Evolutionary conservation across 2,113 vertebrate genomes (phyloP), one percentile per base, ranked within the genome.

Genomic region (Leptodactylus fuscus): DNA sequence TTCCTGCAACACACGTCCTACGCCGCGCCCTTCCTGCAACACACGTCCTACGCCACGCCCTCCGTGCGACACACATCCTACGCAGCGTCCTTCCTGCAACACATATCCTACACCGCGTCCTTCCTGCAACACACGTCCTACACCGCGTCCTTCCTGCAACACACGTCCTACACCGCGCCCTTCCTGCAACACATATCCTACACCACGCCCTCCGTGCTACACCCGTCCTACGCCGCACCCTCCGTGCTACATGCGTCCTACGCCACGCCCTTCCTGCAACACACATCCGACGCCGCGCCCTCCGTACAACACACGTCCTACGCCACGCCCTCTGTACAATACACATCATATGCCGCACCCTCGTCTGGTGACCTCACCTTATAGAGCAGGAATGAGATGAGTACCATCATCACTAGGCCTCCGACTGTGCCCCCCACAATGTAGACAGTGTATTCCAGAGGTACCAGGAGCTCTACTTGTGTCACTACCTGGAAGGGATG

Each of bases 391-490:
- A 55, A 9, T 6, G 15, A 55, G 48, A 80, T 22, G n/a, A 79
- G 7, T 0, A 58, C 11, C 8, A 85, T 27, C 12, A 58, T 0
- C 22, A 85, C 1, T 1, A 38, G 8, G 16, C 83, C 83, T 20
- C 62, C 83, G 0, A 9, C 62, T 1, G 34, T n/a, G n/a, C 83
- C 29, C 9, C 46, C 75, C 8, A 10, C 49, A 6, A 71, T 71
- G 27, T 55, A 71, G 4, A 18, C 5, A 1, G 32, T 4, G 18
- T 80, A 29, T 5, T 79, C 79, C 3, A 76, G 83, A 1, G 7
- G 5, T 1, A 80, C 75, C 34, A 85, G 29, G n/a, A 85, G 48
- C 15, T 80, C 48, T n/a, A 85, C 83, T 7, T 67, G 62, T 29
- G 83, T 85, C 22, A 16, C 18, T 10, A 85, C 48, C 83, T 85